Evolutionary conservation across 2,888 invertebrate species (phyloP).

Genomic region (Temnothorax unifasciatus): DNA sequence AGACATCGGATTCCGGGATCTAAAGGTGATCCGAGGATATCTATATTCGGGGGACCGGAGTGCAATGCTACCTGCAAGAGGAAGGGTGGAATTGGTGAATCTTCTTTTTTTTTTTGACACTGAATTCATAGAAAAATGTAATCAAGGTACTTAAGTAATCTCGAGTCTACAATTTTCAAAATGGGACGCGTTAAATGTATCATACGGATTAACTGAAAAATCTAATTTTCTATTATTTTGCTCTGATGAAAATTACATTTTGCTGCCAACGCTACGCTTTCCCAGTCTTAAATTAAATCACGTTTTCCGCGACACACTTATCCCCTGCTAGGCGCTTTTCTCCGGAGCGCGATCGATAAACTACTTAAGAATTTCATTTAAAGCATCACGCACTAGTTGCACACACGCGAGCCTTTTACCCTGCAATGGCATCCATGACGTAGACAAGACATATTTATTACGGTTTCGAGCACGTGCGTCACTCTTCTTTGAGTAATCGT

Average conservation of each 20-base stretch:
- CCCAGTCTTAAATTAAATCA: conserved; percentile 41
- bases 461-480: conserved; percentile 50
- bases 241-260: conserved; percentile 12
- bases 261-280: conserved; percentile 8
- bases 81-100: not conserved
- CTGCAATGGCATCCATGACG: conserved; percentile 60
- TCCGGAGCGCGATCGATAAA: conserved; percentile 36
- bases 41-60: conserved; percentile 54
- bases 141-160: not conserved
- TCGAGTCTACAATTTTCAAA: not conserved
- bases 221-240: conserved; percentile 13
- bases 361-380: conserved; percentile 65
- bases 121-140: not conserved
- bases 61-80: conserved; percentile 10
- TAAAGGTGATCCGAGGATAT: conserved; percentile 47
- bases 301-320: conserved; percentile 48
- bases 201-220: conserved; percentile 9
- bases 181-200: not conserved
- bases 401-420: conserved; percentile 60
- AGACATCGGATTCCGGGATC: conserved; percentile 72
- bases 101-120: not conserved
- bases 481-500: not conserved
- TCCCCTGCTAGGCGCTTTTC: conserved; percentile 32
- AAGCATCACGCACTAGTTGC: conserved; percentile 35
- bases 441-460: conserved; percentile 53